These are phyloP conservation scores for Hydrotaea cyrtoneurina DNA, from an alignment of 2,888 invertebrate genomes.

Conservation along the genomic window DNA sequence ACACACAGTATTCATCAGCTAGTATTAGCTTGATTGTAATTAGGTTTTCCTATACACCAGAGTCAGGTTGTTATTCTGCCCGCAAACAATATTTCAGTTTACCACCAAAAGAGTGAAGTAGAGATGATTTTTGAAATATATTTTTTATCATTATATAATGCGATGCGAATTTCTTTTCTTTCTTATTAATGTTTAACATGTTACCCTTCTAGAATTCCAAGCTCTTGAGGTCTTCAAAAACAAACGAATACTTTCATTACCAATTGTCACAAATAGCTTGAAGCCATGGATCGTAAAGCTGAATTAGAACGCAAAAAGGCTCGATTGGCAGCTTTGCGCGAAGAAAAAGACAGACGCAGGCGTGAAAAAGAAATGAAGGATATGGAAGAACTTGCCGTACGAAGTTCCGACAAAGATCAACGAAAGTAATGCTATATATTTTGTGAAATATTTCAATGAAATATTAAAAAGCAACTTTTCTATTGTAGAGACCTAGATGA, in stretches of 20 bases:
- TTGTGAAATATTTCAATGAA: too few relatives aligned
- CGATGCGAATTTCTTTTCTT: too few relatives aligned
- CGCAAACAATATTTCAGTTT: too few relatives aligned
- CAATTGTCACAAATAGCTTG: constrained; percentile 64
- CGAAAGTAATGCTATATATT: constrained; percentile 74
- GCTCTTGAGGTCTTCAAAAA: background rate
- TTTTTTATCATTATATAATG: too few relatives aligned
- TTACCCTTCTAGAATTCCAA: background rate
- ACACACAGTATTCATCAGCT: too few relatives aligned
- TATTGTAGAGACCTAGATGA: constrained; percentile 88
- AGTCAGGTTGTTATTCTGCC: too few relatives aligned
- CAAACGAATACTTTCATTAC: constrained; percentile 50
- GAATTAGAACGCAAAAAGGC: constrained; percentile 96
- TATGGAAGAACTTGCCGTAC: constrained; percentile 86
- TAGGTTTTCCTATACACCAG: too few relatives aligned
- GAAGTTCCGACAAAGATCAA: constrained; percentile 80
- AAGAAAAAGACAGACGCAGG: constrained; percentile 92
- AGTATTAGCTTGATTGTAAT: too few relatives aligned
- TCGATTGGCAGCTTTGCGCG: constrained; percentile 92
- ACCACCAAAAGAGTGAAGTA: too few relatives aligned
- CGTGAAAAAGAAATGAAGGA: constrained; percentile 94
- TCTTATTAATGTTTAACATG: background rate
- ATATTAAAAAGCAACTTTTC: background rate
- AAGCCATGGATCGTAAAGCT: constrained; percentile 89
- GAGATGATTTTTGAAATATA: too few relatives aligned